Conservation (phyloP, 1,140 invertebrate species). For the Araneus ventricosus region DNA sequence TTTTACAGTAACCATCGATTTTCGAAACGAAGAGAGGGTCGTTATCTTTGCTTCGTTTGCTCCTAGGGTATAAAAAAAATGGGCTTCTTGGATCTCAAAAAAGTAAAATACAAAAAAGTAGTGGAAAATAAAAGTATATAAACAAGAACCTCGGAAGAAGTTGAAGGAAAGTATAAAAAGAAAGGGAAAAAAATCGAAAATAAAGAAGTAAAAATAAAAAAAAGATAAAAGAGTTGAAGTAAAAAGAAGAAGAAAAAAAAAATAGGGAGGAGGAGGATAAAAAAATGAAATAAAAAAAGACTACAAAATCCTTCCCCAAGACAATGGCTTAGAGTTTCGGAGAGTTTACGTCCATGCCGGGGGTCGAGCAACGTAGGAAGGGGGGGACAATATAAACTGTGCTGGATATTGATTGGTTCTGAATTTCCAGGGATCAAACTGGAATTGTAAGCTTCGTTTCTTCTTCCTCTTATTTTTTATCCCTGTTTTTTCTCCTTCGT, state of each 20-base stretch:
- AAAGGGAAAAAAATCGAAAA: background rate
- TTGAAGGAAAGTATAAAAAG: slow-evolving; percentile 39
- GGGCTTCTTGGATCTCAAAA: background rate
- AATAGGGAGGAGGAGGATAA: background rate
- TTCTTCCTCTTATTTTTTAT: slow-evolving; percentile 41
- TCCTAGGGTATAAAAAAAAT: slow-evolving; percentile 45
- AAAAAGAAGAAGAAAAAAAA: slow-evolving; percentile 35
- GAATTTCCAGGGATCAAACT: slow-evolving; percentile 75
- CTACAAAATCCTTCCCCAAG: slow-evolving; percentile 73
- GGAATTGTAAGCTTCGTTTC: slow-evolving; percentile 74
- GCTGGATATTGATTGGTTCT: slow-evolving; percentile 75
- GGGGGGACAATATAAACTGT: slow-evolving; percentile 71
- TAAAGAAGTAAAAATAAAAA: slow-evolving; percentile 26
- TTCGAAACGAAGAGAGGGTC: slow-evolving; percentile 66
- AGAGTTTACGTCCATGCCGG: slow-evolving; percentile 64
- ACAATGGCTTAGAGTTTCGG: slow-evolving; percentile 75
- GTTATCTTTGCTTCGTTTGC: slow-evolving; percentile 75
- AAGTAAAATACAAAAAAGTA: slow-evolving; percentile 20
- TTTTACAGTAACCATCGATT: slow-evolving; percentile 75
- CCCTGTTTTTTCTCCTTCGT: slow-evolving; percentile 57
- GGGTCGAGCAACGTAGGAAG: background rate
- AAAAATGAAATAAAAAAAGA: slow-evolving; percentile 20
- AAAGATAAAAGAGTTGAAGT: slow-evolving; percentile 7
- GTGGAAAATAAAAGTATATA: slow-evolving; percentile 56
- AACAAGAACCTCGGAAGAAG: slow-evolving; percentile 55